Conservation (phyloP, 2,797 vertebrate genomes). For the Malacoraja senta region DNA sequence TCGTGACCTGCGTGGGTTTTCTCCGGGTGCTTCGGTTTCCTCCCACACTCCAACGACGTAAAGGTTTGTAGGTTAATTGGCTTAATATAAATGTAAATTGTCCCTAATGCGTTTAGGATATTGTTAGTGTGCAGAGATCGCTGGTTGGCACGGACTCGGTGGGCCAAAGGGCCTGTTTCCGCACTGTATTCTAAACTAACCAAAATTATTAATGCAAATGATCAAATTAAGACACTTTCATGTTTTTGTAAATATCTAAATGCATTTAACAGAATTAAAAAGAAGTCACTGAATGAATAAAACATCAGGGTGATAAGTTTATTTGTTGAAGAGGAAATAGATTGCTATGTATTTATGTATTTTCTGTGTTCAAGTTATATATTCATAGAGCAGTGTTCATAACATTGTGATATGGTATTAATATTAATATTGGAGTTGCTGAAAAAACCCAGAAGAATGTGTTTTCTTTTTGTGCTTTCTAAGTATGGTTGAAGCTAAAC, state of each 20-base stretch:
- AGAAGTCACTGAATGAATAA: background rate
- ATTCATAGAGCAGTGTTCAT: background rate
- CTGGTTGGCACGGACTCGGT: too few relatives aligned
- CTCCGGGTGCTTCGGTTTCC: too few relatives aligned
- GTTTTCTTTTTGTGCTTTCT: background rate
- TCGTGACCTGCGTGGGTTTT: too few relatives aligned
- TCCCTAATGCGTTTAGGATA: too few relatives aligned
- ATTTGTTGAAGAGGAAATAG: background rate
- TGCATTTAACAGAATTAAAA: background rate
- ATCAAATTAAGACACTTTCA: background rate
- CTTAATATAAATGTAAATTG: too few relatives aligned
- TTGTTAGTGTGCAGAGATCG: too few relatives aligned
- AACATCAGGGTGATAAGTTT: background rate
- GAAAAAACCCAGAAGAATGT: background rate
- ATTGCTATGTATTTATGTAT: background rate
- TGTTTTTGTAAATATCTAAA: background rate
- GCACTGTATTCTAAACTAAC: too few relatives aligned
- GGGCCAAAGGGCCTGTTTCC: too few relatives aligned
- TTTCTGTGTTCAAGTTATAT: background rate
- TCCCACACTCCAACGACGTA: too few relatives aligned
- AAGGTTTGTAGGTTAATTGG: too few relatives aligned
- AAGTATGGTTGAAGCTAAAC: background rate
- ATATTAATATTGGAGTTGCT: slow-evolving; percentile 12
- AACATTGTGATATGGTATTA: background rate
- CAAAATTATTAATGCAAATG: background rate